Percentiles rank a stretch among this genome's conserved stretches.
These are phyloP conservation scores for Aythya baeri DNA, from an alignment of 2,113 vertebrate species.

Conservation along the genomic window DNA sequence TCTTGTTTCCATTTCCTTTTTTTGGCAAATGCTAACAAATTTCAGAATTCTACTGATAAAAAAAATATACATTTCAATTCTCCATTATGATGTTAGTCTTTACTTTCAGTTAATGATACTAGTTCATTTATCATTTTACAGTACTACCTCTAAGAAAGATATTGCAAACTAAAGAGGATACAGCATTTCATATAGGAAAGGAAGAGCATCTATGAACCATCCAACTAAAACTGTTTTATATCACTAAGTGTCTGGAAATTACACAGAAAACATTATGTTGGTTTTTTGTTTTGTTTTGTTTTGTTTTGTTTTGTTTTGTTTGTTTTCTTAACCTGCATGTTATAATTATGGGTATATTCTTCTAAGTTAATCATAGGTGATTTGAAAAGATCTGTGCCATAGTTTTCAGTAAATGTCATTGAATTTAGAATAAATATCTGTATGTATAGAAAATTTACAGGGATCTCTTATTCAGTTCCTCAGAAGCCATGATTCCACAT, in stretches of 20 bases:
- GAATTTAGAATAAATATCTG: neutral
- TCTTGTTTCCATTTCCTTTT: neutral
- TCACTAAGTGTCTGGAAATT: neutral
- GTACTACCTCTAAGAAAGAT: neutral
- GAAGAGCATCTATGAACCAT: neutral
- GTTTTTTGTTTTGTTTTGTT: no score
- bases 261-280: neutral
- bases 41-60: neutral
- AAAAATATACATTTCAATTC: neutral
- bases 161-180: neutral
- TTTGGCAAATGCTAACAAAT: neutral
- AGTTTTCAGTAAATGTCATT: neutral
- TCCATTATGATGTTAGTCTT: neutral
- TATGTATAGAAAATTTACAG: neutral
- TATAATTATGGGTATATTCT: neutral
- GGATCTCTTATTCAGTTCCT: neutral
- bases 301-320: no score
- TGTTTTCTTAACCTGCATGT: neutral
- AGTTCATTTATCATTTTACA: neutral
- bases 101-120: neutral
- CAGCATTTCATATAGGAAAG: neutral
- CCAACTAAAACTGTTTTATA: neutral
- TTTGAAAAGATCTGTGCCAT: neutral
- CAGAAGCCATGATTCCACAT: neutral
- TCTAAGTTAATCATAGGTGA: neutral